Evolutionary conservation across 2,113 vertebrate species (phyloP), one percentile per base, ranked within the genome.

Genomic region (Ciconia maguari): DNA sequence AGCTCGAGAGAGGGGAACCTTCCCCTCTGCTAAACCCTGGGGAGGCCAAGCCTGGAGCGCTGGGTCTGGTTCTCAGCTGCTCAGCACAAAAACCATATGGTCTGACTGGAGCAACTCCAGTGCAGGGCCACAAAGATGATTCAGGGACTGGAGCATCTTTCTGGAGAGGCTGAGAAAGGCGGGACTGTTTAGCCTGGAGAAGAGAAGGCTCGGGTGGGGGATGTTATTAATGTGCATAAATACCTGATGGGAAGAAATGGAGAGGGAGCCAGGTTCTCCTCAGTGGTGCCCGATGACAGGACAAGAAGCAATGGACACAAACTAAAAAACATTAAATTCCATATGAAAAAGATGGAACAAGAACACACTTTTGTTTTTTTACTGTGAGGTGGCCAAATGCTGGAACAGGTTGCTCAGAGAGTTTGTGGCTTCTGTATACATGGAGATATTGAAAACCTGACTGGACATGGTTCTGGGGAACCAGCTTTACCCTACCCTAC

Each of bases 31-130:
- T 71, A 25, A 27, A 14, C 7, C 9, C 24, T 44, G 7, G 6
- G 4, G 26, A 49, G 20, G 14, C 12, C 49, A 29, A 16, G 54
- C 13, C 30, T 65, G 30, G 8, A 70, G 41, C 3, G 2, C 10
- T 38, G 16, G 5, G 4, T 81, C 34, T 66, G 14, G 10, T n/a
- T 29, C 11, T 51, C 46, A 41, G 4, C 20, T 48, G 9, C 16
- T 74, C 9, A 36, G 49, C 0, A 1, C 10, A 57, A 62, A 44
- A 89, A 7, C 1, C 2, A 1, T 64, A 30, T 16, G 2, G 7
- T 71, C 24, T 55, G 19, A 46, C 15, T 10, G 21, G 11, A 61
- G 10, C 10, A 51, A 12, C 6, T 51, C 44, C 21, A 26, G 32
- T 26, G 13, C 32, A 65, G 49, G 22, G 4, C 29, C 52, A 36